These are phyloP conservation scores for Brachionus koreanus DNA, from an alignment of 1,140 invertebrate genomes.

Conservation along the genomic window DNA sequence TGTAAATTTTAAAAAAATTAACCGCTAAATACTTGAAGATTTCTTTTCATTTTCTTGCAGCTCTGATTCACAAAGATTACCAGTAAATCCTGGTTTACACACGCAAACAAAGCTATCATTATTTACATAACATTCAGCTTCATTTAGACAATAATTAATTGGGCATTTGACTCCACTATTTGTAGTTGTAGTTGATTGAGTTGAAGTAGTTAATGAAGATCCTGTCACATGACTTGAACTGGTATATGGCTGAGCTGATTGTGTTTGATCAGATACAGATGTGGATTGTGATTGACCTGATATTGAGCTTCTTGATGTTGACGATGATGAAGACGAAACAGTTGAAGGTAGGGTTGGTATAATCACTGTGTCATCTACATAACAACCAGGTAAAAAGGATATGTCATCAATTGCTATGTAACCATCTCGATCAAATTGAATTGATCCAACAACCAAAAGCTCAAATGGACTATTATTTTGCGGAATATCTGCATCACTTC, in stretches of 20 bases:
- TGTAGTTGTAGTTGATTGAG: neutral
- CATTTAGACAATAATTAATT: constrained; percentile 18
- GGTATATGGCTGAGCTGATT: neutral
- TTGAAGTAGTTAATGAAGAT: neutral
- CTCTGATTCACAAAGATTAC: neutral
- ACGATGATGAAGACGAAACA: neutral
- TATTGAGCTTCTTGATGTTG: neutral
- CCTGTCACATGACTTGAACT: neutral
- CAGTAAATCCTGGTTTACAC: neutral
- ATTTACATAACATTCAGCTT: neutral
- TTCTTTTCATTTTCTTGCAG: neutral
- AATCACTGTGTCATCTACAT: constrained; percentile 25
- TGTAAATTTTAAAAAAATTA: neutral
- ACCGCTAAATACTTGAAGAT: neutral
- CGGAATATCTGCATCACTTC: neutral
- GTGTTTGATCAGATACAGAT: neutral
- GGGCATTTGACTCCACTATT: neutral
- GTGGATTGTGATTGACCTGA: neutral
- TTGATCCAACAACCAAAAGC: constrained; percentile 52
- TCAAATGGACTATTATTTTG: constrained; percentile 44
- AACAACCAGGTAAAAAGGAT: constrained; percentile 53
- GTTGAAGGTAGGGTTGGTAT: neutral
- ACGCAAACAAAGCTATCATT: neutral
- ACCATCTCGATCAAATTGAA: constrained; percentile 49
- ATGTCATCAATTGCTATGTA: constrained; percentile 57